phyloP scores from a whole-genome alignment of 2,797 vertebrate genomes.

The Rhinophrynus dorsalis region DNA sequence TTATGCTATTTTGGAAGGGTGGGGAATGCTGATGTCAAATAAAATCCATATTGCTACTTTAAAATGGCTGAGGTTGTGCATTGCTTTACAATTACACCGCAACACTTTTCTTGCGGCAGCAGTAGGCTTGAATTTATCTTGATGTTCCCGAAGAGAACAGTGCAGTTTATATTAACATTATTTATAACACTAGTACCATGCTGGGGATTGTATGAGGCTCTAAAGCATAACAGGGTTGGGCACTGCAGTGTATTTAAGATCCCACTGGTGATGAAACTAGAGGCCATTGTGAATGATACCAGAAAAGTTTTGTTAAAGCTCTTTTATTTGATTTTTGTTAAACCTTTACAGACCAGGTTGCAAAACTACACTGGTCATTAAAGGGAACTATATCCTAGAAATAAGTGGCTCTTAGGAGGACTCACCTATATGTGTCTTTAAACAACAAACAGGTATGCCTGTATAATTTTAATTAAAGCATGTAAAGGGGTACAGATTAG shows the following conservation, averaged over 20 bases:
- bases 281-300: not conserved
- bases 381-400: too few species aligned
- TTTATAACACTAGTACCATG: not conserved
- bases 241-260: not conserved
- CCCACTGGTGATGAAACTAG: not conserved
- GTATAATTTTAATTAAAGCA: too few species aligned
- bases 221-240: not conserved
- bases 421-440: too few species aligned
- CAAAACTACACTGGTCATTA: too few species aligned
- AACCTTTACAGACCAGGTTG: too few species aligned
- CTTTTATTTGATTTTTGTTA: too few species aligned
- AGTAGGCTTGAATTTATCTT: not conserved
- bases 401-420: too few species aligned
- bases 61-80: not conserved
- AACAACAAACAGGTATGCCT: too few species aligned
- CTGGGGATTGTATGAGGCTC: not conserved
- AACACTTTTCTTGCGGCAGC: not conserved
- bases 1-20: too few species aligned
- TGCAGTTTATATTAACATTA: not conserved
- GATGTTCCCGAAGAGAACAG: not conserved
- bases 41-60: constrained; percentile 1
- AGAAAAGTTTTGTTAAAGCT: not conserved
- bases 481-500: too few species aligned
- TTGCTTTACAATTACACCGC: not conserved
- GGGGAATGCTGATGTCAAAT: too few species aligned